Evolutionary conservation across 1,140 invertebrate species (phyloP).

Genomic region (Schlechtendalia chinensis): DNA sequence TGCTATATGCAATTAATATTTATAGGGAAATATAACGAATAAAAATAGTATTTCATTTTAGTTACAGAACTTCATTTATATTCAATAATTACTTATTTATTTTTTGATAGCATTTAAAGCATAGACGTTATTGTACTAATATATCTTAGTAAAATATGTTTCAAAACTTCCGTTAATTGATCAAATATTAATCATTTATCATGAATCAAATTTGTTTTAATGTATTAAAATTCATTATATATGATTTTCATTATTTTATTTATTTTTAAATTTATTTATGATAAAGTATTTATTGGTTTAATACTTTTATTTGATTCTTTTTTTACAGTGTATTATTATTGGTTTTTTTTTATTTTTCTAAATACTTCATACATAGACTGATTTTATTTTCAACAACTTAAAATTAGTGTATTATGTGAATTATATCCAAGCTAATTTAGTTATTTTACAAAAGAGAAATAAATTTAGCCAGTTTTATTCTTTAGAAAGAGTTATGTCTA

Average conservation of each 20-base stretch:
- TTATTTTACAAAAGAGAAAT: background rate
- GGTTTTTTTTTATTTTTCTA: background rate
- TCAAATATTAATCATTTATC: background rate
- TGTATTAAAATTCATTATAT: too few relatives aligned
- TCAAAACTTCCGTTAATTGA: background rate
- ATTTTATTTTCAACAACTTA: background rate
- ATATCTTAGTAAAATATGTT: background rate
- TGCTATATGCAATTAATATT: background rate
- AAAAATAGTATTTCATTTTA: background rate
- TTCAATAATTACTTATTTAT: constrained; percentile 6
- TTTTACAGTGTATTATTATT: background rate
- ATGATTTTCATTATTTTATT: too few relatives aligned
- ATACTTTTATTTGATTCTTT: background rate
- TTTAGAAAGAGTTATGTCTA: background rate
- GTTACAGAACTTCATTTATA: background rate
- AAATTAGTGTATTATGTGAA: background rate
- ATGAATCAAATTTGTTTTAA: background rate
- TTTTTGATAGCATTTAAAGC: background rate
- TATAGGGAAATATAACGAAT: background rate
- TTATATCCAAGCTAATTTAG: background rate
- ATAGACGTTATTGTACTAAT: background rate
- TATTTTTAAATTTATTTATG: too few relatives aligned
- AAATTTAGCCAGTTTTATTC: background rate
- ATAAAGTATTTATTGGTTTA: too few relatives aligned
- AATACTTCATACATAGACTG: background rate